phyloP scores from a whole-genome alignment of 2,888 invertebrate genomes.

The Cryptocephalus primarius region DNA sequence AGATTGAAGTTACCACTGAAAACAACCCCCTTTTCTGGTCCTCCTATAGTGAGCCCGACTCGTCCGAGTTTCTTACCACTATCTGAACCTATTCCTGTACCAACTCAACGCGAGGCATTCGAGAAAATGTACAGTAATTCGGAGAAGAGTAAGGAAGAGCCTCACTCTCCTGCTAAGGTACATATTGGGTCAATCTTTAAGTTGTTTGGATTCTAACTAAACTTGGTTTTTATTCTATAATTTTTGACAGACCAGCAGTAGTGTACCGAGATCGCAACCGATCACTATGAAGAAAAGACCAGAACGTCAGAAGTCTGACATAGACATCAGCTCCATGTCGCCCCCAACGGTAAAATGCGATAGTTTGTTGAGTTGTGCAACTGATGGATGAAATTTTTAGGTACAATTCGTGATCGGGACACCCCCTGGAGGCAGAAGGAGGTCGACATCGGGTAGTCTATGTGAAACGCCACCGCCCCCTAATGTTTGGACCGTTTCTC shows the following conservation, averaged over 20 bases:
- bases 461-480: conserved; percentile 68
- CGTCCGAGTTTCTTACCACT: conserved; percentile 59
- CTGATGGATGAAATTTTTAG: conserved; percentile 27
- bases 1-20: conserved; percentile 16
- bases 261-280: conserved; percentile 73
- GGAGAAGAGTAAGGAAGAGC: conserved; percentile 15
- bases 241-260: conserved; percentile 12
- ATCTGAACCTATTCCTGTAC: conserved; percentile 68
- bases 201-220: not conserved
- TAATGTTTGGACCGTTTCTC: conserved; percentile 75
- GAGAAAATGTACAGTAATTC: conserved; percentile 33
- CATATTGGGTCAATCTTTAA: not conserved
- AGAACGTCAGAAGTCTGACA: conserved; percentile 63
- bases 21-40: conserved; percentile 10
- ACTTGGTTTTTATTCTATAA: no score
- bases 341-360: conserved; percentile 65
- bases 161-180: conserved; percentile 12
- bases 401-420: conserved; percentile 81
- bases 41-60: conserved; percentile 45
- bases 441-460: conserved; percentile 54
- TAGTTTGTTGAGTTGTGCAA: conserved; percentile 10
- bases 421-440: conserved; percentile 57
- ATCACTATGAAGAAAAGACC: conserved; percentile 73
- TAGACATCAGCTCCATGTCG: conserved; percentile 85
- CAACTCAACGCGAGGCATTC: conserved; percentile 49